Percentiles rank a stretch among this genome's conserved stretches.
These are phyloP conservation scores for Danionella dracula DNA, from an alignment of 2,797 vertebrate species.

Conservation along the genomic window DNA sequence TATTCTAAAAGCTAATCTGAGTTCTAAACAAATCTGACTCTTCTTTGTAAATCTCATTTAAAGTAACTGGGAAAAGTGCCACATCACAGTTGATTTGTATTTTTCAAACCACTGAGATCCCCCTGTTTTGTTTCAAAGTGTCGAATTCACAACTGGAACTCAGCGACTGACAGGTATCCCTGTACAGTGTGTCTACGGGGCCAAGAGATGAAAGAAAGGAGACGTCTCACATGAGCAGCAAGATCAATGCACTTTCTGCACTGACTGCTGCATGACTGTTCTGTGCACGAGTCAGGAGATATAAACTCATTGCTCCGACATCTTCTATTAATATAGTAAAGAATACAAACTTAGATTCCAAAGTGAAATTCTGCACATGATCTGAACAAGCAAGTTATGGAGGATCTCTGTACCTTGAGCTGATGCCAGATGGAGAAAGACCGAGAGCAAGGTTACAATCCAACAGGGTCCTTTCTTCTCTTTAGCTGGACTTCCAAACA, in stretches of 20 bases:
- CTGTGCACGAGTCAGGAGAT: not conserved
- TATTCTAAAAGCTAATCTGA: too few relatives aligned
- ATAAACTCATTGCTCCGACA: not conserved
- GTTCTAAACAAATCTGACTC: too few relatives aligned
- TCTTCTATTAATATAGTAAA: not conserved
- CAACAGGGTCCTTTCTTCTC: conserved; percentile 65
- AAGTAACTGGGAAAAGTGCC: too few relatives aligned
- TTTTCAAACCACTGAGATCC: too few relatives aligned
- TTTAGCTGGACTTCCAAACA: conserved; percentile 53
- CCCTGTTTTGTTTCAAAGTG: too few relatives aligned
- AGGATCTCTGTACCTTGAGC: conserved; percentile 66
- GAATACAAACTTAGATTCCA: not conserved
- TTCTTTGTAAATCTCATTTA: too few relatives aligned
- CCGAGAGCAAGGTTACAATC: conserved; percentile 66
- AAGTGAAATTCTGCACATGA: not conserved
- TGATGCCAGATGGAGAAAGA: conserved; percentile 53
- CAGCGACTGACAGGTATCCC: not conserved
- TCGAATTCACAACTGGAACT: too few relatives aligned
- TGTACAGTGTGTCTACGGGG: not conserved
- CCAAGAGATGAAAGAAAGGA: not conserved
- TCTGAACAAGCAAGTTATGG: not conserved
- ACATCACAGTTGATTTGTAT: too few relatives aligned
- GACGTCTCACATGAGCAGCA: not conserved
- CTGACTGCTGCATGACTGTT: not conserved
- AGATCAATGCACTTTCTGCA: not conserved